Evolutionary conservation across 1,140 invertebrate species (phyloP).

Genomic region (Drosophila kepulauana): DNA sequence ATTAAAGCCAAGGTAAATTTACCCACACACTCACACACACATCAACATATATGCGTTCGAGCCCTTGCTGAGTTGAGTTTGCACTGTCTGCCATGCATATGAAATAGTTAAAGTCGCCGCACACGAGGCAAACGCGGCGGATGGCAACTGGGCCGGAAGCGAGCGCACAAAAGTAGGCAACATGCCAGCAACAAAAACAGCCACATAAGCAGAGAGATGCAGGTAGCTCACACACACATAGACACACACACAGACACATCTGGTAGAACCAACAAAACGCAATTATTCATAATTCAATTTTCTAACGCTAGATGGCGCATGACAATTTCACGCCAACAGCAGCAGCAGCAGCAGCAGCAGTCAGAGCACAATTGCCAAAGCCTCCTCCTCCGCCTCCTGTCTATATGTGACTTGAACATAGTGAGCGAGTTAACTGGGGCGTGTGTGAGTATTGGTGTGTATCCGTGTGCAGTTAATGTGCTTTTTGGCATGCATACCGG

Average conservation of each 20-base stretch:
- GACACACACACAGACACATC: neutral
- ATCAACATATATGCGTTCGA: neutral
- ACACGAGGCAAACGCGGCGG: constrained; percentile 12
- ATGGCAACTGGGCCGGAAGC: constrained; percentile 18
- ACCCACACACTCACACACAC: neutral
- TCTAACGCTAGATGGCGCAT: constrained; percentile 64
- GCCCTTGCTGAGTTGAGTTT: neutral
- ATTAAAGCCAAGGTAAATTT: constrained; percentile 58
- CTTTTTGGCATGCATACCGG: constrained; percentile 73
- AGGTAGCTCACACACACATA: neutral
- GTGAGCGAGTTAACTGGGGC: no score
- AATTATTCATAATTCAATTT: constrained; percentile 83
- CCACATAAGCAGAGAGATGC: neutral
- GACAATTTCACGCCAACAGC: constrained; percentile 65
- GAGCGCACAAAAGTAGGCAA: constrained; percentile 55
- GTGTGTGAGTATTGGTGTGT: constrained; percentile 8
- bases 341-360: neutral
- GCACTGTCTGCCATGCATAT: constrained; percentile 19
- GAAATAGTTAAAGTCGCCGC: constrained; percentile 35
- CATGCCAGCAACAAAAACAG: constrained; percentile 18
- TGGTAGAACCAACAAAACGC: constrained; percentile 43
- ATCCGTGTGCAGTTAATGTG: constrained; percentile 73
- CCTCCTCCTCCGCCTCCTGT: neutral
- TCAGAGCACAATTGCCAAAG: constrained; percentile 46
- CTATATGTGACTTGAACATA: constrained; percentile 2